phyloP scores from a whole-genome alignment of 2,113 vertebrate genomes.

The Ceratotherium simum region DNA sequence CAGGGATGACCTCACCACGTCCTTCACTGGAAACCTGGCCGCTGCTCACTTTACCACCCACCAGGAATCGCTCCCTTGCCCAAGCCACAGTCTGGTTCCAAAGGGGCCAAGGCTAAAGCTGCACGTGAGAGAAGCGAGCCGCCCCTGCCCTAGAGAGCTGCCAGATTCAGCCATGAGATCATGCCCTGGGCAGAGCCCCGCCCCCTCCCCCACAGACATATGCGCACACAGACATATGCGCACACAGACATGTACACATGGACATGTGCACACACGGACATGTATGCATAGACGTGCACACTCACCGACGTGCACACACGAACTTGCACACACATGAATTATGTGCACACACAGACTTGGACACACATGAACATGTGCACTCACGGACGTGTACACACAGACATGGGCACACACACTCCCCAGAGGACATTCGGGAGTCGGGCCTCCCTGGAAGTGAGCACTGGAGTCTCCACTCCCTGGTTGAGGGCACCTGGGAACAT shows the following conservation, averaged over 20 bases:
- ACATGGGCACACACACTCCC: neutral
- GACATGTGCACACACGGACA: no score
- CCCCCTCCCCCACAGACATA: neutral
- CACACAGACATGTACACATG: neutral
- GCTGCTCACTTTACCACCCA: neutral
- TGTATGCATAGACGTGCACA: no score
- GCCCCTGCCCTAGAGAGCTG: neutral
- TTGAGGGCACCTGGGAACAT: no score
- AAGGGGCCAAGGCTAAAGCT: neutral
- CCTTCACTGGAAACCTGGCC: conserved; percentile 37
- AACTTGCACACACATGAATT: no score
- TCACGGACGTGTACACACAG: no score
- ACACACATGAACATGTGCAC: no score
- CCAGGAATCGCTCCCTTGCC: neutral
- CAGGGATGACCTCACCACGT: conserved; percentile 11
- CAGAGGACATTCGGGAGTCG: neutral
- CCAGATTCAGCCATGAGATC: neutral
- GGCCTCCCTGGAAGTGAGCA: neutral
- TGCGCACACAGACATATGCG: neutral
- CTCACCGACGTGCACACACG: no score
- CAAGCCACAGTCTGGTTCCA: neutral
- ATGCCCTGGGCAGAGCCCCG: neutral
- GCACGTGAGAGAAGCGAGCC: neutral
- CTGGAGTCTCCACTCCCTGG: neutral
- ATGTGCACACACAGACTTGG: no score